A percentile compares a stretch with the other conserved stretches of the same genome.
phyloP scores from a whole-genome alignment of 2,888 invertebrate species.

The Hymenopus coronatus region DNA sequence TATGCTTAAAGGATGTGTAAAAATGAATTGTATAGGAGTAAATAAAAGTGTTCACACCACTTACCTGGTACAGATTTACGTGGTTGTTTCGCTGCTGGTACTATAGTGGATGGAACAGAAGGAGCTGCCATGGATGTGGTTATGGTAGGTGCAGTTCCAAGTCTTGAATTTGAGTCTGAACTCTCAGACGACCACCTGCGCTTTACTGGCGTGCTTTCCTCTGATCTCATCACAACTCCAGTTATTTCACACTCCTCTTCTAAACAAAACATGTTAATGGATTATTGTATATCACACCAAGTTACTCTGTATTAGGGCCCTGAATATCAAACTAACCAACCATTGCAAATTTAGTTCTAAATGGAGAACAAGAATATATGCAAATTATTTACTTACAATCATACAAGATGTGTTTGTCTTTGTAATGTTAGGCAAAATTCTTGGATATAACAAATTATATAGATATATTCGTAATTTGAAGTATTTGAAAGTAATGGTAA shows the following conservation, averaged over 20 bases:
- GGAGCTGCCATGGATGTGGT: conserved; percentile 18
- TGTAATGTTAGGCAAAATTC: no score
- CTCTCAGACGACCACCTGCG: conserved; percentile 46
- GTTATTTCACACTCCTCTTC: conserved; percentile 27
- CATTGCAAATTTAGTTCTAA: no score
- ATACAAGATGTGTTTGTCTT: no score
- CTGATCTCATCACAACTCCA: conserved; percentile 3
- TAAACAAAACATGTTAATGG: background rate
- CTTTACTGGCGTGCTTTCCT: conserved; percentile 39
- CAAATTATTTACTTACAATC: no score
- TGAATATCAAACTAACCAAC: no score
- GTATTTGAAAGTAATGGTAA: no score
- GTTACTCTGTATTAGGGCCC: background rate
- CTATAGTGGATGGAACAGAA: conserved; percentile 32
- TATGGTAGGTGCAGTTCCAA: conserved; percentile 23
- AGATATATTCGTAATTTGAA: no score
- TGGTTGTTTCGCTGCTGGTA: conserved; percentile 45
- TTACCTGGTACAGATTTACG: conserved; percentile 48
- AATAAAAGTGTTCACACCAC: background rate
- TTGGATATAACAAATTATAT: no score
- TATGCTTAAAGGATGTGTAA: background rate
- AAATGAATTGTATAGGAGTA: background rate
- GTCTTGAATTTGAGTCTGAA: conserved; percentile 36
- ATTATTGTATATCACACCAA: background rate
- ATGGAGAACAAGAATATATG: no score